Percentiles rank a stretch among this genome's conserved stretches.
phyloP scores from a whole-genome alignment of 2,113 vertebrate genomes.

The Oreocharis arfaki region DNA sequence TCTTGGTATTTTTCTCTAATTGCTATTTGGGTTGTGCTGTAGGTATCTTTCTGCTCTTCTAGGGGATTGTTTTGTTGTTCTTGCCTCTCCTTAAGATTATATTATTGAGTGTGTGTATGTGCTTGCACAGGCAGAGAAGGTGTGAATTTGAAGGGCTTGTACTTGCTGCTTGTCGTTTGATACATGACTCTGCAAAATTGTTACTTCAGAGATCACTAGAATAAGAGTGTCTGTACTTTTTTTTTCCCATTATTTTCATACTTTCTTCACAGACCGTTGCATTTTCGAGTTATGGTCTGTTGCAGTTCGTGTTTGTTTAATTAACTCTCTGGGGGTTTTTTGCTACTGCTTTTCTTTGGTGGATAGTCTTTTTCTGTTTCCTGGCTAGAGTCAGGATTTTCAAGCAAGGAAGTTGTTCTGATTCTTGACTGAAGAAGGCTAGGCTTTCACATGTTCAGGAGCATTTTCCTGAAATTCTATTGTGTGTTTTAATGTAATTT shows the following conservation, averaged over 20 bases:
- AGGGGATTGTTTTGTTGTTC: background rate
- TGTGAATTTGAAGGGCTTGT: background rate
- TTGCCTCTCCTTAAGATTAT: background rate
- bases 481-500: background rate
- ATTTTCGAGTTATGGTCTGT: background rate
- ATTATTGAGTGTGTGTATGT: background rate
- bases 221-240: background rate
- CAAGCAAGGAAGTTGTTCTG: background rate
- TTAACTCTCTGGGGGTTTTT: background rate
- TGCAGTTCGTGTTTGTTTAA: background rate
- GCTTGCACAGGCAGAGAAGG: background rate
- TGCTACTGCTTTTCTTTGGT: background rate
- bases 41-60: background rate
- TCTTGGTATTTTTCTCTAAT: background rate
- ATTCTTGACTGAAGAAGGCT: background rate
- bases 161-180: background rate
- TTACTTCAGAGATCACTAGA: background rate
- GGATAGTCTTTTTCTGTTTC: background rate
- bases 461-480: background rate
- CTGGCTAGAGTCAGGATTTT: background rate
- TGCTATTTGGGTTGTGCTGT: background rate
- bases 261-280: background rate
- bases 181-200: background rate
- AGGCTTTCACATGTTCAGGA: background rate
- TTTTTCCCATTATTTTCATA: background rate